These are phyloP conservation scores for Potorous gilbertii DNA, from an alignment of 2,797 vertebrate genomes.

Conservation along the genomic window DNA sequence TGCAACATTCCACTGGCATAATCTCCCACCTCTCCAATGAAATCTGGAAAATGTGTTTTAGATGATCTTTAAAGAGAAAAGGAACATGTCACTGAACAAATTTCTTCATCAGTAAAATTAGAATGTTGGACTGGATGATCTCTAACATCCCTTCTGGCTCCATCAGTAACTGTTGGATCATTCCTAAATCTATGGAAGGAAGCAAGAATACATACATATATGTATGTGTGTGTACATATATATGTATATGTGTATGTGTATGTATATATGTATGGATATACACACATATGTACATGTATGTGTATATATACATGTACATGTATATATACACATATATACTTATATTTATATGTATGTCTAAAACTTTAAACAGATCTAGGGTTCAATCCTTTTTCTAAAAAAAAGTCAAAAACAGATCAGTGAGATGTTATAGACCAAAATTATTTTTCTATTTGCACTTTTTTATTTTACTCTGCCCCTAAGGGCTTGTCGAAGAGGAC, in stretches of 20 bases:
- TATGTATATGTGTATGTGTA: neutral
- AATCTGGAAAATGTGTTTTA: neutral
- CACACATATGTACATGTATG: too few relatives aligned
- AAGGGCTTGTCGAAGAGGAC: neutral
- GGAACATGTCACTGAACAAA: neutral
- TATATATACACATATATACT: neutral
- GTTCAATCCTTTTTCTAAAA: neutral
- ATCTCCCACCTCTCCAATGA: neutral
- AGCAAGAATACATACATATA: neutral
- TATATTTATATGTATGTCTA: neutral
- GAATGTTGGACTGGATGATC: neutral
- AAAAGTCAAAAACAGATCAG: constrained; percentile 4
- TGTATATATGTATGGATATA: too few relatives aligned
- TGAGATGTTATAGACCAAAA: constrained; percentile 37
- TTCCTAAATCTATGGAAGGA: neutral
- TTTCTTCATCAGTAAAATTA: neutral
- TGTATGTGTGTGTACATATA: too few relatives aligned
- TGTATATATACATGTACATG: too few relatives aligned
- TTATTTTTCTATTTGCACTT: constrained; percentile 51
- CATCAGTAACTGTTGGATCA: neutral
- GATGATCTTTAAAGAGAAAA: constrained; percentile 4
- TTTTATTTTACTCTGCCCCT: constrained; percentile 64
- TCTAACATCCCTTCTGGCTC: neutral
- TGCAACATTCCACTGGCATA: neutral
- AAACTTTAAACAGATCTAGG: neutral